phyloP scores from a whole-genome alignment of 37 sponge, comb jelly and placozoan species.

The Spongilla lacustris region DNA sequence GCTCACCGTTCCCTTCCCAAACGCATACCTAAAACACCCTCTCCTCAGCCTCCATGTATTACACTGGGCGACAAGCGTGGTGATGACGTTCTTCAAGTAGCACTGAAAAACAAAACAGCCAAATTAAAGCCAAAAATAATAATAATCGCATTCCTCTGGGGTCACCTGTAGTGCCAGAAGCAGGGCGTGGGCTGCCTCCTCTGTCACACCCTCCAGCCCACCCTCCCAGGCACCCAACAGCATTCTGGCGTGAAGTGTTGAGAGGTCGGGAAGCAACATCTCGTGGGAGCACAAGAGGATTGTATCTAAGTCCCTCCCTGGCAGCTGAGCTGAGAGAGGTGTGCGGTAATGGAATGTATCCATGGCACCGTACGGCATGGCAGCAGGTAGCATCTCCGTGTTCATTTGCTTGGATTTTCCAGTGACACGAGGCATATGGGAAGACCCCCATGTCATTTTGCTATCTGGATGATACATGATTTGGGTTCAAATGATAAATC shows the following conservation, averaged over 20 bases:
- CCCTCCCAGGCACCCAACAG: slow-evolving; percentile 84
- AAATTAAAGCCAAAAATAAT: too few relatives aligned
- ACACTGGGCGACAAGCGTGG: slow-evolving; percentile 20
- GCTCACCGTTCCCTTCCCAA: slow-evolving; percentile 42
- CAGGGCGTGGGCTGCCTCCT: slow-evolving; percentile 60
- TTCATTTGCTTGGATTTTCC: slow-evolving; percentile 23
- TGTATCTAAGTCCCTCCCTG: slow-evolving; percentile 53
- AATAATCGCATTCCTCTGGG: too few relatives aligned
- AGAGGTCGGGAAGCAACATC: slow-evolving; percentile 65
- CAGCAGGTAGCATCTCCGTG: not conserved
- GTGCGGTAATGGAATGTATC: slow-evolving; percentile 21
- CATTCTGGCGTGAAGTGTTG: slow-evolving; percentile 74
- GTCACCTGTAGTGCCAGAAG: slow-evolving; percentile 62
- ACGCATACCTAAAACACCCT: slow-evolving; percentile 55
- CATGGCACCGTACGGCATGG: slow-evolving; percentile 52
- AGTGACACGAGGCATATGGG: not conserved
- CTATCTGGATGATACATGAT: not conserved
- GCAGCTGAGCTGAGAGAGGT: slow-evolving; percentile 11
- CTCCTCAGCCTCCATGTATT: slow-evolving; percentile 40
- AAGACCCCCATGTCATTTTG: not conserved
- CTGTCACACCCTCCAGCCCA: slow-evolving; percentile 69
- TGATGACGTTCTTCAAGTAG: slow-evolving; percentile 67
- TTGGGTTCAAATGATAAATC: not conserved
- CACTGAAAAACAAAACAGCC: slow-evolving; percentile 35
- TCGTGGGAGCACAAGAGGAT: slow-evolving; percentile 70